These are phyloP conservation scores for Sebastes minor DNA, from an alignment of 2,797 vertebrate species.

Conservation along the genomic window DNA sequence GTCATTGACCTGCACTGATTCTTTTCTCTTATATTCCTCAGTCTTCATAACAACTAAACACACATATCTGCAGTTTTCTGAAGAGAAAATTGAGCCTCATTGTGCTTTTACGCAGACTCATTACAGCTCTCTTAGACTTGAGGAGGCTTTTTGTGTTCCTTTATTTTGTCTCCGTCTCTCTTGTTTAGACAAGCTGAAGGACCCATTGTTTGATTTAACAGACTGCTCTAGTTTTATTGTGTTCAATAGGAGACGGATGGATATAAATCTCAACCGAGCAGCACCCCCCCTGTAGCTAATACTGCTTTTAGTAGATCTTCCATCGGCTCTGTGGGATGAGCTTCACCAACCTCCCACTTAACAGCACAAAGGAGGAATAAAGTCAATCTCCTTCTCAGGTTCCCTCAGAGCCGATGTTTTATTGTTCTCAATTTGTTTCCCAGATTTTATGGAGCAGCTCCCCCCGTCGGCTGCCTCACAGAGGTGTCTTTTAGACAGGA, in stretches of 20 bases:
- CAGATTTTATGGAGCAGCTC: conserved; percentile 22
- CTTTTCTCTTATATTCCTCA: neutral
- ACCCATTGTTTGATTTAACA: conserved; percentile 13
- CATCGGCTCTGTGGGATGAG: conserved; percentile 12
- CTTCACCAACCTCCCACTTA: conserved; percentile 20
- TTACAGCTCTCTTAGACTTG: neutral
- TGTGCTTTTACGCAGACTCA: neutral
- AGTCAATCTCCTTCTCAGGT: conserved; percentile 29
- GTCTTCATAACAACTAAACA: neutral
- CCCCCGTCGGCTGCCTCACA: neutral
- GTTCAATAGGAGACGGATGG: conserved; percentile 5
- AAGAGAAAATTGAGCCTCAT: neutral
- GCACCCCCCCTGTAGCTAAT: neutral
- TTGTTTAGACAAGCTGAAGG: neutral
- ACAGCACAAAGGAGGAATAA: conserved; percentile 11
- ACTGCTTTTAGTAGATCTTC: conserved; percentile 9
- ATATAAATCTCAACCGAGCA: conserved; percentile 6
- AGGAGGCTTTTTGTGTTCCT: too few relatives aligned
- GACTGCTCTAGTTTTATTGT: conserved; percentile 2
- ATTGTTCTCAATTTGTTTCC: conserved; percentile 26
- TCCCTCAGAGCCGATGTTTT: neutral
- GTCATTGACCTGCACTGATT: neutral
- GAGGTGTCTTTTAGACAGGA: neutral
- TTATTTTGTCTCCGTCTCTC: neutral
- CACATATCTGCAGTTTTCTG: neutral